phyloP scores from a whole-genome alignment of 2,888 invertebrate genomes.

The Zonitis immaculata region DNA sequence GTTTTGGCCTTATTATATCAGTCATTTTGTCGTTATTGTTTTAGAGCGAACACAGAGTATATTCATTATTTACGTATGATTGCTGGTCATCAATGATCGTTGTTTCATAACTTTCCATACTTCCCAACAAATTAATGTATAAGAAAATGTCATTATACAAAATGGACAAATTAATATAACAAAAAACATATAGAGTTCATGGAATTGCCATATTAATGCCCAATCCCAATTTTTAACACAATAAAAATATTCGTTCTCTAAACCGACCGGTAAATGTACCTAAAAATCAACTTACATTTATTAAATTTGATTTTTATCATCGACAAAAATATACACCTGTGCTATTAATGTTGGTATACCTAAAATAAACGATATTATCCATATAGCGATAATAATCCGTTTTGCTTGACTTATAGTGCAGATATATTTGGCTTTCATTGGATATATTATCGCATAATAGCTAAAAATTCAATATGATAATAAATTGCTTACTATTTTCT shows the following conservation, averaged over 20 bases:
- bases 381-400: constrained; percentile 57
- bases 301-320: background rate
- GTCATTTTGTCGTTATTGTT: too few species aligned
- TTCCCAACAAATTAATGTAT: constrained; percentile 61
- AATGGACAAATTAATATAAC: constrained; percentile 60
- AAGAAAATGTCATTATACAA: constrained; percentile 61
- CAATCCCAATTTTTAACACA: constrained; percentile 55
- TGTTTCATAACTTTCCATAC: constrained; percentile 60
- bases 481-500: constrained; percentile 7
- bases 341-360: constrained; percentile 59
- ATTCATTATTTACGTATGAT: constrained; percentile 47
- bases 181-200: constrained; percentile 61
- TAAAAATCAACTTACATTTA: constrained; percentile 22
- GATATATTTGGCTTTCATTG: constrained; percentile 63
- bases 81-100: constrained; percentile 56
- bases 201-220: constrained; percentile 49
- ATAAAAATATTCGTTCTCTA: constrained; percentile 50
- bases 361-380: constrained; percentile 57
- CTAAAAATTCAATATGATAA: constrained; percentile 43
- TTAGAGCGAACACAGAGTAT: background rate
- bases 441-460: constrained; percentile 67
- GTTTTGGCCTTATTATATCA: too few species aligned
- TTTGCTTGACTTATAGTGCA: constrained; percentile 64
- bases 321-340: constrained; percentile 58
- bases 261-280: constrained; percentile 39